These are phyloP conservation scores for Chloroceryle aenea DNA, from an alignment of 2,113 vertebrate species.

Conservation along the genomic window DNA sequence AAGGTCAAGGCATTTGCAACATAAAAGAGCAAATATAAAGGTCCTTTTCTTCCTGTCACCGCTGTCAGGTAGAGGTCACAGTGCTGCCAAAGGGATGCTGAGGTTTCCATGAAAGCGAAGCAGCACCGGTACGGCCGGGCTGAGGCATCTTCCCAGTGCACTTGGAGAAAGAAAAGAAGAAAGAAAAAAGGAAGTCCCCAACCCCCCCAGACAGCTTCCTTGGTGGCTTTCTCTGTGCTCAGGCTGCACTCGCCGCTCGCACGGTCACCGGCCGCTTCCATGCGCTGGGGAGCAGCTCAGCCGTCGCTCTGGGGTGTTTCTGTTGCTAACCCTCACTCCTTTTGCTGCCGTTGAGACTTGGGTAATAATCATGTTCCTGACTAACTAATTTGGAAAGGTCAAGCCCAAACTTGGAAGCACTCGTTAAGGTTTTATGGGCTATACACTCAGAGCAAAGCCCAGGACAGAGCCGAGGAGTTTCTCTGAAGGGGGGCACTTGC, in stretches of 20 bases:
- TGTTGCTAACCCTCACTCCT: neutral
- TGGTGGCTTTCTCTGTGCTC: neutral
- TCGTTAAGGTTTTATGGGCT: neutral
- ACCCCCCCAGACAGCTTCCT: neutral
- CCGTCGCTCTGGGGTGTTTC: neutral
- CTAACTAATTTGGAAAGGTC: neutral
- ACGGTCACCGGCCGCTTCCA: neutral
- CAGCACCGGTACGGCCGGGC: accelerated
- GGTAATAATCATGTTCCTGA: neutral
- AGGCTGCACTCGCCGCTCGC: neutral
- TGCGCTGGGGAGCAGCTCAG: neutral
- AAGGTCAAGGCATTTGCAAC: neutral
- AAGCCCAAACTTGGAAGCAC: neutral
- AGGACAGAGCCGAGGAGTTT: neutral
- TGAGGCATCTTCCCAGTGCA: neutral
- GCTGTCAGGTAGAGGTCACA: neutral
- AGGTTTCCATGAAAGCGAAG: neutral
- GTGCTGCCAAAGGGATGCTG: neutral
- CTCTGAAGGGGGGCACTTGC: neutral
- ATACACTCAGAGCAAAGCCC: neutral
- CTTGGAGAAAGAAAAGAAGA: neutral
- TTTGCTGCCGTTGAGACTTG: neutral
- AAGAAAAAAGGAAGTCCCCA: neutral
- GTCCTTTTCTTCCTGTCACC: neutral
- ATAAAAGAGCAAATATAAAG: neutral